phyloP scores from a whole-genome alignment of 2,888 invertebrate genomes.

The Cheilosia impressa region DNA sequence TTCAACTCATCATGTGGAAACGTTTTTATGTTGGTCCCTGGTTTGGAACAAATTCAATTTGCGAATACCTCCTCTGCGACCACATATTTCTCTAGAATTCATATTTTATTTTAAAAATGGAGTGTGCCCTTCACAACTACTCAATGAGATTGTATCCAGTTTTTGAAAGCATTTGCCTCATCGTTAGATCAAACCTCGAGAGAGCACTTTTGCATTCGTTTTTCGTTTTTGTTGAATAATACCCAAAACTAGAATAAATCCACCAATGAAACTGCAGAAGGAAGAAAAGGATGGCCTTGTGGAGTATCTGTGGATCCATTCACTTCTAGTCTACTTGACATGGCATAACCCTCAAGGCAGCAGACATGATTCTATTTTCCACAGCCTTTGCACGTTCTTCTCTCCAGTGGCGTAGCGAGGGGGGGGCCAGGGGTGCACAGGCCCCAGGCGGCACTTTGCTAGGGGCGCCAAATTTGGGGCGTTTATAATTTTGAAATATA shows the following conservation, averaged over 20 bases:
- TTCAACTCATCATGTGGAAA: neutral
- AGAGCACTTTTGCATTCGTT: conserved; percentile 21
- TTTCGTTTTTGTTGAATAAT: neutral
- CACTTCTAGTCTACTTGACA: conserved; percentile 57
- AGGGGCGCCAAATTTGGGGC: too few species aligned
- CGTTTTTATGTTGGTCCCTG: neutral
- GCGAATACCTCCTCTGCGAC: neutral
- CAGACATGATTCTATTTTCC: conserved; percentile 50
- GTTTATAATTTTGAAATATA: too few species aligned
- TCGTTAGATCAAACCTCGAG: conserved; percentile 9
- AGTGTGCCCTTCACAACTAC: neutral
- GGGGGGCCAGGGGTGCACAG: too few species aligned
- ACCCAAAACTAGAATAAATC: neutral
- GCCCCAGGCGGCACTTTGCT: too few species aligned
- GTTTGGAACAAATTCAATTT: conserved; percentile 1
- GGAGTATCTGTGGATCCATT: conserved; percentile 39
- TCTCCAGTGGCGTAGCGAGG: too few species aligned
- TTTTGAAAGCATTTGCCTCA: conserved; percentile 1
- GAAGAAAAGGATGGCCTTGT: conserved; percentile 8
- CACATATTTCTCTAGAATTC: neutral
- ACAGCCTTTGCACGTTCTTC: conserved; percentile 39
- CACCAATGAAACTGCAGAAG: neutral
- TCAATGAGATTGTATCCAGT: conserved; percentile 4
- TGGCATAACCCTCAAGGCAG: conserved; percentile 43
- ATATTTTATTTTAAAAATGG: neutral